phyloP scores from a whole-genome alignment of 2,888 invertebrate species.

The Podabrus alpinus region DNA sequence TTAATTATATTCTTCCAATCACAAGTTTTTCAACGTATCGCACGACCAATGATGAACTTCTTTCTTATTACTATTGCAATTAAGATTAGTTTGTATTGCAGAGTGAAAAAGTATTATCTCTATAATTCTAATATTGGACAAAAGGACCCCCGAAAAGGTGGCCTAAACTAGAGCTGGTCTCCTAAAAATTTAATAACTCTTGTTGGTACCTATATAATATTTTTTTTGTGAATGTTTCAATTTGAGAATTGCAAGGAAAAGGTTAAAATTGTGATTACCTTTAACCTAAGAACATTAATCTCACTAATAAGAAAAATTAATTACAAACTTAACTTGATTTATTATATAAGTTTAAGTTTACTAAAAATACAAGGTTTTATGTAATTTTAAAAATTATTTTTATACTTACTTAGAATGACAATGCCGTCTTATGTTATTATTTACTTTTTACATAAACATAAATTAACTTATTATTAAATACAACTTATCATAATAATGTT shows the following conservation, averaged over 20 bases:
- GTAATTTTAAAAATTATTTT: not conserved
- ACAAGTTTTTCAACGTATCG: not conserved
- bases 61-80: not conserved
- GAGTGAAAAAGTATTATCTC: not conserved
- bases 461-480: not conserved
- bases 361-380: not conserved
- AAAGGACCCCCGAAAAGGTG: no score
- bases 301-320: not conserved
- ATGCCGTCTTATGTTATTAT: not conserved
- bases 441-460: not conserved
- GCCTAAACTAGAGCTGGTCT: no score
- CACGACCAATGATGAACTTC: not conserved
- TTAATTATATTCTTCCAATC: not conserved
- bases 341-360: not conserved
- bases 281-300: not conserved
- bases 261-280: not conserved
- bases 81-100: not conserved
- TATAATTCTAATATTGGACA: no score
- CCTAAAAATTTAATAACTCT: no score
- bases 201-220: no score
- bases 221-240: no score
- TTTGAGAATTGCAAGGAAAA: not conserved
- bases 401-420: not conserved
- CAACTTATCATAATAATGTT: not conserved
- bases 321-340: not conserved